phyloP scores from a whole-genome alignment of 1,140 invertebrate genomes.

The Anastrepha obliqua region DNA sequence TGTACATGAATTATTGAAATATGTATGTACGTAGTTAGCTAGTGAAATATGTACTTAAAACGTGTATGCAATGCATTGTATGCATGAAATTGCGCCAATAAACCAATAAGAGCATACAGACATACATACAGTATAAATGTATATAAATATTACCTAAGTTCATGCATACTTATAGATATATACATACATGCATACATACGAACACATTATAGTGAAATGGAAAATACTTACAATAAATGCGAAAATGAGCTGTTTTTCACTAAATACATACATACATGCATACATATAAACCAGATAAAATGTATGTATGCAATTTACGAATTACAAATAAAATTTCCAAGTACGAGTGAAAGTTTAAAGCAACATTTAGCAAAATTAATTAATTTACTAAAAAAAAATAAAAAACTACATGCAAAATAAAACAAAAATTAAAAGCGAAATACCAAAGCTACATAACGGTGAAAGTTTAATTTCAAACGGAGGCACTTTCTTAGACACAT shows the following conservation, averaged over 20 bases:
- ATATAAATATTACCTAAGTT: slow-evolving; percentile 8
- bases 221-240: background rate
- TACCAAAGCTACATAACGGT: no score
- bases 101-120: background rate
- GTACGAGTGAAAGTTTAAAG: slow-evolving; percentile 19
- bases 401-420: background rate
- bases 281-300: slow-evolving; percentile 19
- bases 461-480: no score
- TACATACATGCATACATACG: background rate
- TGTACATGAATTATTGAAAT: background rate
- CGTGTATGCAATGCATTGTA: background rate
- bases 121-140: background rate
- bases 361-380: background rate
- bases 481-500: background rate
- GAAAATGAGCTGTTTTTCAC: slow-evolving; percentile 35
- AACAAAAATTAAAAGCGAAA: no score
- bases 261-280: slow-evolving; percentile 9
- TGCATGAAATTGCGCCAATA: slow-evolving; percentile 4
- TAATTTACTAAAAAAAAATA: background rate
- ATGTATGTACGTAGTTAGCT: background rate
- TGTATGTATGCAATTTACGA: background rate
- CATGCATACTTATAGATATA: background rate
- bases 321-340: slow-evolving; percentile 47
- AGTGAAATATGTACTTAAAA: slow-evolving; percentile 14
- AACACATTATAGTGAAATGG: background rate